phyloP scores from a whole-genome alignment of 53 echinoderm and acorn worm species.

The Paracentrotus lividus region DNA sequence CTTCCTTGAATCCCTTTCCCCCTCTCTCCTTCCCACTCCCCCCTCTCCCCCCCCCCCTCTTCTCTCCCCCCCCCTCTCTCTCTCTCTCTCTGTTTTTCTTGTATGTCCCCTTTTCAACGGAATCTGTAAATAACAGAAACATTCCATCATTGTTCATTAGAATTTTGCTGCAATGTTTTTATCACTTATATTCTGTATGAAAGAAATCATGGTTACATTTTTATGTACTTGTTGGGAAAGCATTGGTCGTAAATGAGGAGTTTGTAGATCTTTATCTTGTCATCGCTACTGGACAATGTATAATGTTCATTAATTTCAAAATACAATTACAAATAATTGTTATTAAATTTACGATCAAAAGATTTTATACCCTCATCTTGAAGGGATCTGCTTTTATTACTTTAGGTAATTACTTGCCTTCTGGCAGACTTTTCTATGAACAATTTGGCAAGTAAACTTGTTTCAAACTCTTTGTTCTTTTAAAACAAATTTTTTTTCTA shows the following conservation, averaged over 20 bases:
- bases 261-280: neutral
- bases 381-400: neutral
- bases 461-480: neutral
- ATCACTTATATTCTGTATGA: neutral
- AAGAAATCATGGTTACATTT: neutral
- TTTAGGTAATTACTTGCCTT: neutral
- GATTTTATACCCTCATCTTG: neutral
- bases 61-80: neutral
- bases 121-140: slow-evolving; percentile 25
- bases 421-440: neutral
- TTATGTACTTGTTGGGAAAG: neutral
- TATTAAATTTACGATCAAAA: neutral
- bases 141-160: slow-evolving; percentile 19
- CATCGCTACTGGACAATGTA: neutral
- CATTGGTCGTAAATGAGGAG: neutral
- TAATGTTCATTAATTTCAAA: neutral
- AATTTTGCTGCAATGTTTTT: slow-evolving; percentile 19
- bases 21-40: neutral
- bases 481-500: neutral
- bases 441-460: neutral
- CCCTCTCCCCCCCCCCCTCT: neutral
- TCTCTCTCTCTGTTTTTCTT: neutral
- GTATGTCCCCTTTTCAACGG: no score
- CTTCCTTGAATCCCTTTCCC: neutral
- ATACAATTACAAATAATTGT: neutral